Conservation (phyloP, 2,888 invertebrate species). For the Thymelicus acteon region DNA sequence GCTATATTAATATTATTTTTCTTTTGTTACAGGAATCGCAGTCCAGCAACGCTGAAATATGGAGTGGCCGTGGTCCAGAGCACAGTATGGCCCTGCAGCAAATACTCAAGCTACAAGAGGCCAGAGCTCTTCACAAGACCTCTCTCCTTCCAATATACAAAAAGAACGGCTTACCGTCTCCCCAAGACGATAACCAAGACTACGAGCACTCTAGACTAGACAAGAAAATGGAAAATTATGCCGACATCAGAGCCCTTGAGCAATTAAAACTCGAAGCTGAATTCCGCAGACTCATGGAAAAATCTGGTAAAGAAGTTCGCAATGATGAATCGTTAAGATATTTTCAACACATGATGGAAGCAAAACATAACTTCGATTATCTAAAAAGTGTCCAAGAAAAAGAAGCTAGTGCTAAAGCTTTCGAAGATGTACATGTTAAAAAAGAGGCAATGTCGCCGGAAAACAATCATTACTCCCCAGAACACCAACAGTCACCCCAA, state of each 20-base stretch:
- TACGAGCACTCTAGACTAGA: constrained; percentile 57
- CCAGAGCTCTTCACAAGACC: constrained; percentile 88
- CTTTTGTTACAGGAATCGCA: constrained; percentile 90
- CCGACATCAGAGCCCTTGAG: constrained; percentile 74
- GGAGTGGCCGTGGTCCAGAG: constrained; percentile 95
- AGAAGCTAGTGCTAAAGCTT: constrained; percentile 52
- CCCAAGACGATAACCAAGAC: constrained; percentile 81
- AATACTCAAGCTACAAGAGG: constrained; percentile 95
- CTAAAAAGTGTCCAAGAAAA: constrained; percentile 74
- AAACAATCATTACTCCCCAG: constrained; percentile 63
- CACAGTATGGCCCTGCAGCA: constrained; percentile 96
- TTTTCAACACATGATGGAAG: constrained; percentile 78
- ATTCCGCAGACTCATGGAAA: constrained; percentile 83
- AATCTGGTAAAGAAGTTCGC: constrained; percentile 77
- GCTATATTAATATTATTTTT: constrained; percentile 39
- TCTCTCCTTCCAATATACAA: constrained; percentile 80
- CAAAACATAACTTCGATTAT: constrained; percentile 73
- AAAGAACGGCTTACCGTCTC: constrained; percentile 76
- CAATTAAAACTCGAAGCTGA: constrained; percentile 85
- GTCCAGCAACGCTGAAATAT: constrained; percentile 93
- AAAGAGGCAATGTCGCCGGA: constrained; percentile 56
- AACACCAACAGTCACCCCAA: constrained; percentile 60
- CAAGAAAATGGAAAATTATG: constrained; percentile 57
- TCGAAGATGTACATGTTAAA: constrained; percentile 59
- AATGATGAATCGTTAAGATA: constrained; percentile 75